phyloP scores from a whole-genome alignment of 2,888 invertebrate genomes.

The Parasteatoda lunata region DNA sequence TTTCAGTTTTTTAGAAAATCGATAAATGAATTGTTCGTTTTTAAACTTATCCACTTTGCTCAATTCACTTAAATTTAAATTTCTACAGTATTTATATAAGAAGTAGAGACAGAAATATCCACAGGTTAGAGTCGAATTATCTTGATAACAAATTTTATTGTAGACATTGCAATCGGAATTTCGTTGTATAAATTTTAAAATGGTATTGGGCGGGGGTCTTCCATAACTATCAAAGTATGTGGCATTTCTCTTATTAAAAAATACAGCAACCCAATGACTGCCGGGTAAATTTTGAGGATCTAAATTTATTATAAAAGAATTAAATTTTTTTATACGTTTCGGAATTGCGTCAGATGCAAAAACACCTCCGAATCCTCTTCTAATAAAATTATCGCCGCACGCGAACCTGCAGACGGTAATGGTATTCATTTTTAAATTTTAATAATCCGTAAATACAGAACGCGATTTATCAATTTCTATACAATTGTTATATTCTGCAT shows the following conservation, averaged over 20 bases:
- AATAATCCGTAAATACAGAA: constrained; percentile 19
- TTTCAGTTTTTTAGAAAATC: constrained; percentile 2
- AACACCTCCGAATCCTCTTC: constrained; percentile 24
- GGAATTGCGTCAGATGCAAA: constrained; percentile 21
- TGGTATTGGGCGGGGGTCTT: background rate
- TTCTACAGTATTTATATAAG: background rate
- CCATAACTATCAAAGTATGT: constrained; percentile 54
- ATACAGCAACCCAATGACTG: constrained; percentile 36
- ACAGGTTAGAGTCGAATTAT: background rate
- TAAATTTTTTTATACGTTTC: background rate
- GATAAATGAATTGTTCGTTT: too few species aligned
- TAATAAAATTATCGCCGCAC: background rate
- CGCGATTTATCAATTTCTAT: constrained; percentile 43
- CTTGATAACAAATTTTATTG: constrained; percentile 12
- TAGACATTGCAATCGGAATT: background rate
- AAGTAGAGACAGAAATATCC: constrained; percentile 38
- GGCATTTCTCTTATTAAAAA: background rate
- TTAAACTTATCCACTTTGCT: background rate
- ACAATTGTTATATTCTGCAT: constrained; percentile 11
- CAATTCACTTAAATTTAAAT: background rate
- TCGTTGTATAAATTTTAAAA: constrained; percentile 12
- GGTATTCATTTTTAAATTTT: constrained; percentile 42
- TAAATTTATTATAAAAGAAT: constrained; percentile 40
- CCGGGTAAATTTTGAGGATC: constrained; percentile 10
- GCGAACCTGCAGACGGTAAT: background rate